Percentiles rank a stretch among this genome's conserved stretches.
Evolutionary conservation across 2,113 vertebrate genomes (phyloP).

Genomic region (Hydrochoerus hydrochaeris): DNA sequence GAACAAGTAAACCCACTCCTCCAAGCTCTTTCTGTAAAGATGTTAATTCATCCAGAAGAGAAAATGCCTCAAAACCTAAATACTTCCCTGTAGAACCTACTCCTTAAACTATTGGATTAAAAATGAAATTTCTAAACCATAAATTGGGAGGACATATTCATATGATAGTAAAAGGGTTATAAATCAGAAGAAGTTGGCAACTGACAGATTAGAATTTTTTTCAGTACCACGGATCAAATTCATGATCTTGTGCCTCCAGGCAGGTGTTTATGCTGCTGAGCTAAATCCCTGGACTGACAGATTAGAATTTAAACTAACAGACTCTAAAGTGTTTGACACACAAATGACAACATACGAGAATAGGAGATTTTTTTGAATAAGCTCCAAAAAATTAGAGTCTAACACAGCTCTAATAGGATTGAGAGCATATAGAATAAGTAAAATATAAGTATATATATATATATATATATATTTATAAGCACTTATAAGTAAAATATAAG

Average conservation of each 20-base stretch:
- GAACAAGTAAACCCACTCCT: background rate
- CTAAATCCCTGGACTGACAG: no score
- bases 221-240: no score
- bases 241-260: no score
- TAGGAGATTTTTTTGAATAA: background rate
- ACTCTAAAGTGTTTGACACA: background rate
- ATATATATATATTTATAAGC: no score
- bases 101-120: background rate
- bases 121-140: background rate
- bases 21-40: background rate
- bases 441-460: no score
- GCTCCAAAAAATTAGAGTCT: background rate
- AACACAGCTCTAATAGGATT: background rate
- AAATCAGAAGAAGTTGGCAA: background rate
- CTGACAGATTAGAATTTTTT: background rate
- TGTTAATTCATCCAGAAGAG: background rate
- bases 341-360: background rate
- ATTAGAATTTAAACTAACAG: background rate
- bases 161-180: background rate
- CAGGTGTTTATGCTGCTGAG: no score
- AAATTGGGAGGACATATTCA: background rate
- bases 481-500: no score
- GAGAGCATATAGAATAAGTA: background rate
- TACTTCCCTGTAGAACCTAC: background rate
- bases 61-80: background rate